These are phyloP conservation scores for Lamprologus lemairii DNA, from an alignment of 2,113 vertebrate species.

Conservation along the genomic window DNA sequence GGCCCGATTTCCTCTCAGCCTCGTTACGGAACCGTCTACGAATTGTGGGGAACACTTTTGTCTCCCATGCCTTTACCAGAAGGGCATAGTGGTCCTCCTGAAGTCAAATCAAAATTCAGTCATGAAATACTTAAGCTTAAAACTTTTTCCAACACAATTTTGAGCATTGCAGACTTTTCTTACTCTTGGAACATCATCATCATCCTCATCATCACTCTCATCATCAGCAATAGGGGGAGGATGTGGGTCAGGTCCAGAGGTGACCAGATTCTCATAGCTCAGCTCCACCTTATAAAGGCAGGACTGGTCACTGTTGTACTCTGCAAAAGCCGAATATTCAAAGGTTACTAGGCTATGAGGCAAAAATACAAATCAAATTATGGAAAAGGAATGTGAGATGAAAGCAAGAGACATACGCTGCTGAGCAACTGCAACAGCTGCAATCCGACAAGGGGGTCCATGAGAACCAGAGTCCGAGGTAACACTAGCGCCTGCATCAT, in stretches of 20 bases:
- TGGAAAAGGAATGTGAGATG: background rate
- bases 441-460: slow-evolving; percentile 90
- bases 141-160: background rate
- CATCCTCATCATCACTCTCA: slow-evolving; percentile 93
- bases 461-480: slow-evolving; percentile 91
- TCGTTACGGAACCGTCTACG: slow-evolving; percentile 97
- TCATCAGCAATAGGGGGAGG: slow-evolving; percentile 90
- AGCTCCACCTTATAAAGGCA: slow-evolving; percentile 92
- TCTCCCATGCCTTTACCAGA: slow-evolving; percentile 98
- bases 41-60: slow-evolving; percentile 96
- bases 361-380: background rate
- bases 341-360: background rate
- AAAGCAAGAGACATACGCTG: slow-evolving; percentile 75
- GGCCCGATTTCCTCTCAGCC: slow-evolving; percentile 92
- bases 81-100: slow-evolving; percentile 97
- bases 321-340: slow-evolving; percentile 58
- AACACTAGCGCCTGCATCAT: slow-evolving; percentile 91
- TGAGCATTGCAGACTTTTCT: background rate
- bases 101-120: background rate
- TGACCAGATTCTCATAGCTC: slow-evolving; percentile 94
- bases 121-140: background rate
- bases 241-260: slow-evolving; percentile 88
- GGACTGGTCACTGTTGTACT: slow-evolving; percentile 93
- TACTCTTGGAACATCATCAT: slow-evolving; percentile 90
- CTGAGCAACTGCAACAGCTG: slow-evolving; percentile 84